These are phyloP conservation scores for Branchipolynoe longqiensis DNA, from an alignment of 2,888 invertebrate species.

Conservation along the genomic window DNA sequence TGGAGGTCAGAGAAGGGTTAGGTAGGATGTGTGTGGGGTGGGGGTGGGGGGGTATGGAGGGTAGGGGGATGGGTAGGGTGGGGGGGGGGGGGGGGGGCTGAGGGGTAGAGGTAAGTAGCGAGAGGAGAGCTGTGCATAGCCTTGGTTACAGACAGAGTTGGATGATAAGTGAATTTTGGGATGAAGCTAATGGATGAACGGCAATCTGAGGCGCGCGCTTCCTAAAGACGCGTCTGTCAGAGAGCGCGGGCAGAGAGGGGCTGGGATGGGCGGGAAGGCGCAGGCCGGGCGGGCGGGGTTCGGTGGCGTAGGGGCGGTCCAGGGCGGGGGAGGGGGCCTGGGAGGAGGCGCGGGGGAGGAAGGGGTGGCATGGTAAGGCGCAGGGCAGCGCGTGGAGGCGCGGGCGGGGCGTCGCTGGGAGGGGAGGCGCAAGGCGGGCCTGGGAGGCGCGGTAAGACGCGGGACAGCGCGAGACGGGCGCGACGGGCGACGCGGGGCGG, in stretches of 20 bases:
- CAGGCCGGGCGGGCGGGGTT: background rate
- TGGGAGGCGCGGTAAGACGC: background rate
- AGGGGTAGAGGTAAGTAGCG: no score
- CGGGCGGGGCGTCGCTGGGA: background rate
- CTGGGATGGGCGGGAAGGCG: background rate
- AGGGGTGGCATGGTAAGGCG: background rate
- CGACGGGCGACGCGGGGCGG: constrained; percentile 1
- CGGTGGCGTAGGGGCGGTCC: background rate
- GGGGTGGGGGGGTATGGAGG: no score
- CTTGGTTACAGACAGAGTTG: constrained; percentile 4
- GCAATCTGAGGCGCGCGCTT: constrained; percentile 37
- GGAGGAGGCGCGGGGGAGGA: background rate
- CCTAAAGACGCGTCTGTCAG: constrained; percentile 50
- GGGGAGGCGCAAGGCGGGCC: background rate
- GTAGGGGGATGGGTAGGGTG: no score
- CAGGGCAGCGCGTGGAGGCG: background rate
- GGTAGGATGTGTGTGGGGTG: no score
- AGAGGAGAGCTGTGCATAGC: no score
- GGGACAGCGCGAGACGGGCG: background rate
- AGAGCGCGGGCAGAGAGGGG: background rate
- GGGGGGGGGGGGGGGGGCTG: no score
- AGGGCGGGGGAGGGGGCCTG: background rate
- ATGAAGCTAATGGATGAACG: constrained; percentile 46
- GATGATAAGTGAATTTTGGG: constrained; percentile 52
- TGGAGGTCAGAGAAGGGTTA: constrained; percentile 39